These are phyloP conservation scores for Amphipoea lucens DNA, from an alignment of 2,888 invertebrate species.

Conservation along the genomic window DNA sequence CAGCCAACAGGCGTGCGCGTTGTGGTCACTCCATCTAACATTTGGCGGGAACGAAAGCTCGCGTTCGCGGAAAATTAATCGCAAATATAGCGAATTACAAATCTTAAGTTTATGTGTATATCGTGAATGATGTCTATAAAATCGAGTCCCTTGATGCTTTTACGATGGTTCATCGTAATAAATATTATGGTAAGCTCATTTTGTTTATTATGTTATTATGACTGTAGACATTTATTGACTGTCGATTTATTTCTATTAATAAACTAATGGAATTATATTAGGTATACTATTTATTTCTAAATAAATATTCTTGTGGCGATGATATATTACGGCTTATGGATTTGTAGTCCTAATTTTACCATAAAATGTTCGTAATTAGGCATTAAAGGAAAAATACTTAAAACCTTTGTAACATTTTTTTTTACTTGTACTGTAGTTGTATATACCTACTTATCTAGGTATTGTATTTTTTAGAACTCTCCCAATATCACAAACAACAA, in stretches of 20 bases:
- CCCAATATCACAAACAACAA: background rate
- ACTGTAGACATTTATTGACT: background rate
- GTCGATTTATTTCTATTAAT: background rate
- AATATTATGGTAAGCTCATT: slow-evolving; percentile 82
- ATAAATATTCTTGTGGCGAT: background rate
- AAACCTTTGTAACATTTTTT: background rate
- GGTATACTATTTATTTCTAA: background rate
- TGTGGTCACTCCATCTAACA: slow-evolving; percentile 69
- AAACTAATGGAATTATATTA: slow-evolving; percentile 4
- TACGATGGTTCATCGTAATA: slow-evolving; percentile 81
- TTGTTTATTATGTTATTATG: slow-evolving; percentile 61
- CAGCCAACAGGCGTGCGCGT: slow-evolving; percentile 80
- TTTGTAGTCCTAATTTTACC: background rate
- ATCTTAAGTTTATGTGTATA: slow-evolving; percentile 80
- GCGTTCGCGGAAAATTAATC: slow-evolving; percentile 70
- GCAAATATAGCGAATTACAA: slow-evolving; percentile 59
- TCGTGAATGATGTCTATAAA: slow-evolving; percentile 79
- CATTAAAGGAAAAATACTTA: background rate
- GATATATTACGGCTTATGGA: background rate
- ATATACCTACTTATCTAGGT: background rate
- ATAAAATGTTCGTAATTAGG: background rate
- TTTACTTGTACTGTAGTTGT: background rate
- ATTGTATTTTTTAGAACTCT: background rate
- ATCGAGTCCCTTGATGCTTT: slow-evolving; percentile 73
- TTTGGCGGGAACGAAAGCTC: slow-evolving; percentile 84